Conservation (phyloP, 2,888 invertebrate species). For the Allolobophora icterica region DNA sequence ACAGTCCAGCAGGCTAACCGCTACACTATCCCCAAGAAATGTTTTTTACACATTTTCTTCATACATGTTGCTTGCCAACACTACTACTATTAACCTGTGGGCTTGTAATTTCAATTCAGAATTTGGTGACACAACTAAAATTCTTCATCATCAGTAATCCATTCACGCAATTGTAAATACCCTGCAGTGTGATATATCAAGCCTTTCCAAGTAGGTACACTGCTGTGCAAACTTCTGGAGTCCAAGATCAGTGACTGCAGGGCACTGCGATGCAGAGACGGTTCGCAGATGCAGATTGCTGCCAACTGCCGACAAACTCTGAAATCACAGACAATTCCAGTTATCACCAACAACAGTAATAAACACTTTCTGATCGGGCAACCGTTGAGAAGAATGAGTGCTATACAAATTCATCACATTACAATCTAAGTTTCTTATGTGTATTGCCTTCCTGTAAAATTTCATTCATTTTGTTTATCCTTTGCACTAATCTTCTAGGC, state of each 20-base stretch:
- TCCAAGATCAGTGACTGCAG: conserved; percentile 63
- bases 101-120: background rate
- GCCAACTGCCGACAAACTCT: conserved; percentile 61
- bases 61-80: background rate
- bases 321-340: conserved; percentile 24
- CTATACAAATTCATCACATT: too few species aligned
- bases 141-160: background rate
- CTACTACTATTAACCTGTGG: background rate
- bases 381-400: too few species aligned
- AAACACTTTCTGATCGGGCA: too few species aligned
- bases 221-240: conserved; percentile 65
- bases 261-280: conserved; percentile 61
- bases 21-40: too few species aligned
- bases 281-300: conserved; percentile 58
- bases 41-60: background rate
- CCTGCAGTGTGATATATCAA: conserved; percentile 65
- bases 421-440: too few species aligned
- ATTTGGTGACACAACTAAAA: background rate
- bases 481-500: too few species aligned
- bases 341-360: background rate
- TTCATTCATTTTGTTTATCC: too few species aligned
- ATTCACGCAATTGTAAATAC: conserved; percentile 48
- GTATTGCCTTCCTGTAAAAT: too few species aligned
- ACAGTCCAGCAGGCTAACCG: too few species aligned
- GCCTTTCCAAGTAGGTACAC: conserved; percentile 61